phyloP scores from a whole-genome alignment of 1,140 invertebrate species.

The Metopolophium dirhodum region DNA sequence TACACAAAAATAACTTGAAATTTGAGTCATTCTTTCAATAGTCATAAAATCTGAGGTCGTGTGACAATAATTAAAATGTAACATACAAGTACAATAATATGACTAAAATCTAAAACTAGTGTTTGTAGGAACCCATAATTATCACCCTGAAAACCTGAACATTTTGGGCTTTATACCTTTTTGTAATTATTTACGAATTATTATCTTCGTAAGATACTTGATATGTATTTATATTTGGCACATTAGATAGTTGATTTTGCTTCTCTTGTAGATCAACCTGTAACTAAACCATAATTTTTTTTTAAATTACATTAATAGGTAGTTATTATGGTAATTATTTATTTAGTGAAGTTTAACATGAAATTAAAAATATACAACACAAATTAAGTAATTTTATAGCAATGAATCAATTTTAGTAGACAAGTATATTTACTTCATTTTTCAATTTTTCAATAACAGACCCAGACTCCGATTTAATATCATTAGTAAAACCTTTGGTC shows the following conservation, averaged over 20 bases:
- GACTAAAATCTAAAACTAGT: slow-evolving; percentile 36
- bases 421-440: neutral
- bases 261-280: slow-evolving; percentile 31
- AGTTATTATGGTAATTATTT: neutral
- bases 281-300: neutral
- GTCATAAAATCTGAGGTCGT: neutral
- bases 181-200: slow-evolving; percentile 20
- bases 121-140: slow-evolving; percentile 55
- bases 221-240: slow-evolving; percentile 46
- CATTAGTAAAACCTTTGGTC: slow-evolving; percentile 54
- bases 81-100: slow-evolving; percentile 34
- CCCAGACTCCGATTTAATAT: neutral
- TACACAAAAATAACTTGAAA: neutral
- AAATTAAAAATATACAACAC: neutral
- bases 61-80: slow-evolving; percentile 30
- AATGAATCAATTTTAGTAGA: neutral
- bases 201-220: slow-evolving; percentile 44
- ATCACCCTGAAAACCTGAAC: slow-evolving; percentile 50
- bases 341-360: neutral
- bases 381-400: neutral
- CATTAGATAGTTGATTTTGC: slow-evolving; percentile 23
- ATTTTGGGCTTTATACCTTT: slow-evolving; percentile 40
- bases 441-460: neutral
- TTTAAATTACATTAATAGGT: neutral
- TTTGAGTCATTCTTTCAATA: neutral